phyloP scores from a whole-genome alignment of 2,888 invertebrate species.

The Drosophila peninsularis region DNA sequence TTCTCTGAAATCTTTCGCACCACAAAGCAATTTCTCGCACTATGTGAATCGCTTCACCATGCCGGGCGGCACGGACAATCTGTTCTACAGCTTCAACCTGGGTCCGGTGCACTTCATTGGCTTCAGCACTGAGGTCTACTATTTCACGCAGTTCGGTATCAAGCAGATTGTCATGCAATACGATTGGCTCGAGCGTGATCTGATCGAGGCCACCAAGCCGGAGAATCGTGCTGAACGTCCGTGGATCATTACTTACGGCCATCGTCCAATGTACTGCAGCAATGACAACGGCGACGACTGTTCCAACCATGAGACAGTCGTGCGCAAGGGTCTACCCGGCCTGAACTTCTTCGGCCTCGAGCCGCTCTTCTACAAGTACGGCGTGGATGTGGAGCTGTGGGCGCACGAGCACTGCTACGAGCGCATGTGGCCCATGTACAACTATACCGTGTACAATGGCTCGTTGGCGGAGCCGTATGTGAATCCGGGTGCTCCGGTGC shows the following conservation, averaged over 20 bases:
- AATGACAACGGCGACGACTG: constrained; percentile 93
- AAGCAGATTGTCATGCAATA: constrained; percentile 92
- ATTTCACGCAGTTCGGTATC: constrained; percentile 94
- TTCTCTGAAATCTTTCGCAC: background rate
- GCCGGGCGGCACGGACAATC: constrained; percentile 90
- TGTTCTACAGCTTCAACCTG: constrained; percentile 94
- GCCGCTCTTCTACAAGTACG: constrained; percentile 92
- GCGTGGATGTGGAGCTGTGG: constrained; percentile 97
- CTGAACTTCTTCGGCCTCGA: constrained; percentile 90
- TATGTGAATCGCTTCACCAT: constrained; percentile 96
- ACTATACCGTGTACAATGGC: constrained; percentile 90
- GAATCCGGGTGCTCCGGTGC: constrained; percentile 93
- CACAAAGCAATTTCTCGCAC: constrained; percentile 95
- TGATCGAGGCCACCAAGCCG: constrained; percentile 89
- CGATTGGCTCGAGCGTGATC: constrained; percentile 94
- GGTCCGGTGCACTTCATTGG: constrained; percentile 96
- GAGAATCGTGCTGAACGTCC: constrained; percentile 90
- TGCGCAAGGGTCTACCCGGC: constrained; percentile 89
- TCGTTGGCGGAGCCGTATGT: constrained; percentile 85
- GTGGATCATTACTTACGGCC: constrained; percentile 94
- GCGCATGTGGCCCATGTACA: constrained; percentile 96
- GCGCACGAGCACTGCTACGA: constrained; percentile 99
- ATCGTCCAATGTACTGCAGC: constrained; percentile 96
- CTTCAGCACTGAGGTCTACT: constrained; percentile 97
- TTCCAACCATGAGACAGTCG: constrained; percentile 87